Evolutionary conservation across 2,113 vertebrate genomes (phyloP), one percentile per base, ranked within the genome.

Genomic region (Cyanoramphus novaezelandiae): DNA sequence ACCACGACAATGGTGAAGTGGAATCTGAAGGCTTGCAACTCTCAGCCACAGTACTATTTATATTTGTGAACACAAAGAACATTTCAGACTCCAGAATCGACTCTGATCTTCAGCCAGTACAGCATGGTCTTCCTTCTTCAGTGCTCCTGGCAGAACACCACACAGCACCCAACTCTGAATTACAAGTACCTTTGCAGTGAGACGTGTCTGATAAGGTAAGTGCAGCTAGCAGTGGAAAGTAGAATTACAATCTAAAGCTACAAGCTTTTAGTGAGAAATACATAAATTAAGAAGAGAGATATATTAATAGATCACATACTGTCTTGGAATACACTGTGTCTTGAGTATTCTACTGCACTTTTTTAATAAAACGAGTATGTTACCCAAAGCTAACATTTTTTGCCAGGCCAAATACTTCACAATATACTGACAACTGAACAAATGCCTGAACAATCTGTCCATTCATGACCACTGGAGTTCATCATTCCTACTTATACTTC

Each of bases 401-500:
- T 97, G n/a, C 89, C 87, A 95, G 53, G 37, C 81, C 63, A 88
- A 94, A 96, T 88, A 92, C 63, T 92, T 72, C 72, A 89, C 92
- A 95, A 80, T 74, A 89, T 60, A 96, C 82, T 81, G 90, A 89
- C 82, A 90, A 82, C 25, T 46, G 70, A 95, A 92, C 41, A 83
- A 93, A 65, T 27, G 62, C 37, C 68, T 0, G 0, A 81, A 97
- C 97, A 97, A 96, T 96, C 71, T 35, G 1, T 46, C 85, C 80
- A 96, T 97, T 97, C 96, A 97, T 9, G 25, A 25, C 31, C 7
- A 1, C 70, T 65, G 37, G 55, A 97, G 88, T 97, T 93, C 94
- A 97, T 97, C 92, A 93, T 87, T 96, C 89, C 96, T 67, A 50
- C 85, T 97, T 84, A 78, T 78, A 93, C 95, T 93, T 92, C 95